phyloP scores from a whole-genome alignment of 64 coral and sea anemone species.

The Anthopleura sola region DNA sequence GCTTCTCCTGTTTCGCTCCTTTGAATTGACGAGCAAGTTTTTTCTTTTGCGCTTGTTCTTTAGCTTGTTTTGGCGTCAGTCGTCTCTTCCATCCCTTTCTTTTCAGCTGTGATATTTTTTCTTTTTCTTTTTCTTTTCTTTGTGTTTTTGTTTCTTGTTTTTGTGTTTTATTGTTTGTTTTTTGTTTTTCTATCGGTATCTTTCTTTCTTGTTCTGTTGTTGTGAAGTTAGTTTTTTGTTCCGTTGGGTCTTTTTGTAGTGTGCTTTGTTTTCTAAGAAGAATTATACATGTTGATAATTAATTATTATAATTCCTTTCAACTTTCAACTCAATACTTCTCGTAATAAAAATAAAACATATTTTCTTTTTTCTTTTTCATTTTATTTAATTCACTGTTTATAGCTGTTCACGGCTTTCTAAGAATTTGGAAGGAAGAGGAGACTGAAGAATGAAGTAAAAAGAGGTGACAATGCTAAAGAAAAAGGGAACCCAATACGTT shows the following conservation, averaged over 20 bases:
- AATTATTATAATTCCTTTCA: not conserved
- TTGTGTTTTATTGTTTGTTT: not conserved
- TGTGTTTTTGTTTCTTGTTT: not conserved
- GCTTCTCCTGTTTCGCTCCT: constrained; percentile 36
- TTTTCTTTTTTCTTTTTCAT: too few relatives aligned
- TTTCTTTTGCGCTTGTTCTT: constrained; percentile 33
- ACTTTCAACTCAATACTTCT: too few relatives aligned
- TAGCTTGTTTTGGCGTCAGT: constrained; percentile 28
- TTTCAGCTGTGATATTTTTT: not conserved
- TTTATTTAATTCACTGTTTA: too few relatives aligned
- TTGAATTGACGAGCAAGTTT: constrained; percentile 39
- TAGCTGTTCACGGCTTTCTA: too few relatives aligned
- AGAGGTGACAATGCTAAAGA: too few relatives aligned
- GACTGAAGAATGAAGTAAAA: too few relatives aligned
- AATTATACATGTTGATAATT: not conserved
- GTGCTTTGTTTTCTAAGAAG: not conserved
- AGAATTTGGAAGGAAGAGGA: too few relatives aligned
- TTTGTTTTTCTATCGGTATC: not conserved
- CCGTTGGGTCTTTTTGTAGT: not conserved
- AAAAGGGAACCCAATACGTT: too few relatives aligned
- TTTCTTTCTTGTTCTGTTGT: not conserved
- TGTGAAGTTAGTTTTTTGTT: not conserved
- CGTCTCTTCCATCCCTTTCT: constrained; percentile 17
- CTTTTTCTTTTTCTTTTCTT: not conserved
- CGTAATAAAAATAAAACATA: too few relatives aligned